These are phyloP conservation scores for Phalacrocorax brasilianus DNA, from an alignment of 2,113 vertebrate species.

Conservation along the genomic window DNA sequence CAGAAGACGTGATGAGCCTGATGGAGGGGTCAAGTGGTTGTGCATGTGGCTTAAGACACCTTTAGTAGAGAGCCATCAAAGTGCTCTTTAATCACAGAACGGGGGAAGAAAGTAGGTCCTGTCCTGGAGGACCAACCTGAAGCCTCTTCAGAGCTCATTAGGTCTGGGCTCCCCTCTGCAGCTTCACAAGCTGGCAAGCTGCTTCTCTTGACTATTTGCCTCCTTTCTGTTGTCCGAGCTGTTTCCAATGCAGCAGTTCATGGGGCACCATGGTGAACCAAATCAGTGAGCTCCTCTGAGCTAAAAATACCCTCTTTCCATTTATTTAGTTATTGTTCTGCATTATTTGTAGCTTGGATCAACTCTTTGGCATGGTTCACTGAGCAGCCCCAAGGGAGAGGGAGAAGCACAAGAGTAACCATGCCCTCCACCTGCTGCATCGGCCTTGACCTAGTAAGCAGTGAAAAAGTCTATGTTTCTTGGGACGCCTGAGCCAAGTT, in stretches of 20 bases:
- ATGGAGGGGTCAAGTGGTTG: neutral
- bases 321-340: neutral
- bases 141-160: neutral
- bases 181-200: neutral
- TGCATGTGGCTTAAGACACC: neutral
- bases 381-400: neutral
- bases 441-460: neutral
- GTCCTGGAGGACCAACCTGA: neutral
- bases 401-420: neutral
- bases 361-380: neutral
- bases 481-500: neutral
- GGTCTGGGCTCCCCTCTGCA: neutral
- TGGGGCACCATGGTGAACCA: neutral
- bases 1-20: neutral
- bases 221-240: neutral
- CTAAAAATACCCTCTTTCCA: neutral
- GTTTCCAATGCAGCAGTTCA: neutral
- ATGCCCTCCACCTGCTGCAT: neutral
- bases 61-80: neutral
- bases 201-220: neutral
- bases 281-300: neutral
- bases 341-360: neutral
- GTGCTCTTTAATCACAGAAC: neutral
- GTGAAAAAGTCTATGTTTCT: neutral
- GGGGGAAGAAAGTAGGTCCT: neutral